These are phyloP conservation scores for Clarias pachynema DNA, from an alignment of 2,797 vertebrate genomes.

Conservation along the genomic window DNA sequence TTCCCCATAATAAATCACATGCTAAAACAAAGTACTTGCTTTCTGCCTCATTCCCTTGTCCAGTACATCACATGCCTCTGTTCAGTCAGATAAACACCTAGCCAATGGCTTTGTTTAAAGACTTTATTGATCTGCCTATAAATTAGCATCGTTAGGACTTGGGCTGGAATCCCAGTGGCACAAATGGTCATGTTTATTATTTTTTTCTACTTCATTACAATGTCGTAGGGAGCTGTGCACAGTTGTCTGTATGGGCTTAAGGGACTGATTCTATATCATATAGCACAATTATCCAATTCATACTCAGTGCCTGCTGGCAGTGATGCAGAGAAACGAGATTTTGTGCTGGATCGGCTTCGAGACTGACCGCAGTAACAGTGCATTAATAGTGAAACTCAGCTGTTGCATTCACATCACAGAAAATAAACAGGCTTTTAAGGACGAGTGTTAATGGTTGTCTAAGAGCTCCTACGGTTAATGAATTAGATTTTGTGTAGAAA, in stretches of 20 bases:
- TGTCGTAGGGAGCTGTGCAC: constrained; percentile 10
- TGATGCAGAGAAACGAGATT: constrained; percentile 10
- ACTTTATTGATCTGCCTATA: constrained; percentile 36
- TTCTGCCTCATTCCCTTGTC: not conserved
- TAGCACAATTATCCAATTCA: constrained; percentile 36
- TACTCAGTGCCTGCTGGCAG: constrained; percentile 24
- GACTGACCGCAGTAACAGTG: not conserved
- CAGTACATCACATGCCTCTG: not conserved
- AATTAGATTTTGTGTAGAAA: not conserved
- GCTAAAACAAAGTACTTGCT: not conserved
- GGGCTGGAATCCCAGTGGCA: constrained; percentile 27
- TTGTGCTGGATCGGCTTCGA: constrained; percentile 37
- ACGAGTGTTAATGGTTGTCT: not conserved
- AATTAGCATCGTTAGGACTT: constrained; percentile 43
- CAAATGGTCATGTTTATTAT: constrained; percentile 22
- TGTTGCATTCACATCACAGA: not conserved
- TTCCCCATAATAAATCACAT: too few species aligned
- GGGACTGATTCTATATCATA: constrained; percentile 44
- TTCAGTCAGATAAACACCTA: constrained; percentile 3
- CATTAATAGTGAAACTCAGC: not conserved
- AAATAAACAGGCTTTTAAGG: not conserved
- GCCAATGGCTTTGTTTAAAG: constrained; percentile 9
- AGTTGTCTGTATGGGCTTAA: constrained; percentile 20
- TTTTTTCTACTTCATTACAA: constrained; percentile 27
- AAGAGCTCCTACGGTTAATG: not conserved